phyloP scores from a whole-genome alignment of 2,797 vertebrate genomes.

The Poecilia picta region DNA sequence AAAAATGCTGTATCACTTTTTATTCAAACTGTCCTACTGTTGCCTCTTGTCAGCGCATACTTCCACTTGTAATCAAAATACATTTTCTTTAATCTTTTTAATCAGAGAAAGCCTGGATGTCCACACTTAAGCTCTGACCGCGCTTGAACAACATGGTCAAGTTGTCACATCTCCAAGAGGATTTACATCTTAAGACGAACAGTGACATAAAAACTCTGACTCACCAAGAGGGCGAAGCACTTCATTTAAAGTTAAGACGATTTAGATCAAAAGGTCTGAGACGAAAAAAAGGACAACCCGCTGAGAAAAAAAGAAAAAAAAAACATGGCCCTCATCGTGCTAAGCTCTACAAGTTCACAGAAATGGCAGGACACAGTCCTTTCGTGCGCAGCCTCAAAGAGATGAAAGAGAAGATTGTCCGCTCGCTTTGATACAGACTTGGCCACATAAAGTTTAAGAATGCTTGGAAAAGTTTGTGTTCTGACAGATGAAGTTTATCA shows the following conservation, averaged over 20 bases:
- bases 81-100: slow-evolving; percentile 28
- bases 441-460: slow-evolving; percentile 68
- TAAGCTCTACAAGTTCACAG: slow-evolving; percentile 81
- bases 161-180: slow-evolving; percentile 68
- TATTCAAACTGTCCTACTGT: neutral
- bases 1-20: neutral
- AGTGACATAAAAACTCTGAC: slow-evolving; percentile 79
- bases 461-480: slow-evolving; percentile 69
- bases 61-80: slow-evolving; percentile 16
- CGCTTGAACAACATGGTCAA: slow-evolving; percentile 66
- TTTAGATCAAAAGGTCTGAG: slow-evolving; percentile 86
- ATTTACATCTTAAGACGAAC: slow-evolving; percentile 79
- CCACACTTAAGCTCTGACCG: slow-evolving; percentile 50
- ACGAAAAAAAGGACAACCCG: slow-evolving; percentile 59
- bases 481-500: slow-evolving; percentile 64
- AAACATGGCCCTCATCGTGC: slow-evolving; percentile 66
- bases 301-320: slow-evolving; percentile 41
- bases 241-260: slow-evolving; percentile 87
- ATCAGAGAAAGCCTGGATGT: slow-evolving; percentile 48
- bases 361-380: slow-evolving; percentile 75
- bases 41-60: neutral
- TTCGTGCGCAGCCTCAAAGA: slow-evolving; percentile 71
- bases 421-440: slow-evolving; percentile 70
- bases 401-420: slow-evolving; percentile 78
- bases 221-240: slow-evolving; percentile 81